Evolutionary conservation across 2,113 vertebrate genomes (phyloP).

Genomic region (Kobus ellipsiprymnus): DNA sequence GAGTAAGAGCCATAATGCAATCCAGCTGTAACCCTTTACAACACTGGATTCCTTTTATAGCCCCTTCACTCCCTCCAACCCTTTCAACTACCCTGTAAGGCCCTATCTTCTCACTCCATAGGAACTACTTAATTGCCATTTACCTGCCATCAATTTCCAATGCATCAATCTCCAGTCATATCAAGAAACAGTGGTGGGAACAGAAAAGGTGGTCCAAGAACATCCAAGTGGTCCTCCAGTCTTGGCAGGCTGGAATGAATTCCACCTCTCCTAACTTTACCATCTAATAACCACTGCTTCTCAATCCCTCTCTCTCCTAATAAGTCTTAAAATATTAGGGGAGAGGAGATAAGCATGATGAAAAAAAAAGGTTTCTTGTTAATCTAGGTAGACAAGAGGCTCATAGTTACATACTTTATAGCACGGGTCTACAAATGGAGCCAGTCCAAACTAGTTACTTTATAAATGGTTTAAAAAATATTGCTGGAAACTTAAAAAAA

Average conservation of each 20-base stretch:
- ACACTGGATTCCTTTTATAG: not conserved
- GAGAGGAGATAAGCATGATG: not conserved
- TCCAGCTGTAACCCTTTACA: not conserved
- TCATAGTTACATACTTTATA: not conserved
- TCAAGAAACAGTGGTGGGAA: not conserved
- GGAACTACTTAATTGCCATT: not conserved
- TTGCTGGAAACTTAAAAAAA: slow-evolving; percentile 3
- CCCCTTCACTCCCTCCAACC: not conserved
- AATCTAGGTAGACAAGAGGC: not conserved
- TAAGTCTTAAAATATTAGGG: not conserved
- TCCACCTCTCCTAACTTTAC: not conserved
- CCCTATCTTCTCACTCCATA: not conserved
- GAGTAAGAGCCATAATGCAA: not conserved
- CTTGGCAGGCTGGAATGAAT: not conserved
- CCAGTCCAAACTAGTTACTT: not conserved
- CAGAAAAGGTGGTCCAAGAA: not conserved
- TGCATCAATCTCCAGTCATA: not conserved
- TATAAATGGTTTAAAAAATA: slow-evolving; percentile 17
- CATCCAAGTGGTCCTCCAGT: not conserved
- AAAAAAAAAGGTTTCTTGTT: not conserved
- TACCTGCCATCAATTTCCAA: not conserved
- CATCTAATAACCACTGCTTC: not conserved
- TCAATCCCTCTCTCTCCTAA: not conserved
- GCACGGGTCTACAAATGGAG: not conserved
- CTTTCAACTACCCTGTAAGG: not conserved